These are phyloP conservation scores for Hoplias malabaricus DNA, from an alignment of 2,113 vertebrate species.

Conservation along the genomic window DNA sequence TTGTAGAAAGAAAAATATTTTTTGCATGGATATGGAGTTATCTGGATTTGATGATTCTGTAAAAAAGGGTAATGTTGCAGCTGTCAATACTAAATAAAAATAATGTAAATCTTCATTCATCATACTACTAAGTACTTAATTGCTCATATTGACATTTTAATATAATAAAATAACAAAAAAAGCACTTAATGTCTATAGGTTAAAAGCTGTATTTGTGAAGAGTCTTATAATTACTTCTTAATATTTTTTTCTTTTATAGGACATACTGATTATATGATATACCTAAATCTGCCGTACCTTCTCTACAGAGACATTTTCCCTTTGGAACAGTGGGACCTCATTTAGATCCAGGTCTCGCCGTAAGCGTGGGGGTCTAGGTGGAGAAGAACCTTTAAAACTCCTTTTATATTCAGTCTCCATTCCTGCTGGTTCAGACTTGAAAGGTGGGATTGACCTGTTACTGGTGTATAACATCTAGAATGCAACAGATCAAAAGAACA, in stretches of 20 bases:
- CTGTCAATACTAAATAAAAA: too few relatives aligned
- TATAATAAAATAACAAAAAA: not conserved
- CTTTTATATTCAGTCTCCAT: slow-evolving; percentile 75
- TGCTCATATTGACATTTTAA: not conserved
- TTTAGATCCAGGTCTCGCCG: slow-evolving; percentile 66
- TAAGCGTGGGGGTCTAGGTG: slow-evolving; percentile 64
- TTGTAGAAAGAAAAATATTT: too few relatives aligned
- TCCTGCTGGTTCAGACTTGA: slow-evolving; percentile 64
- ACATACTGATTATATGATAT: not conserved
- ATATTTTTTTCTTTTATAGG: not conserved
- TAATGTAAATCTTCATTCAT: too few relatives aligned
- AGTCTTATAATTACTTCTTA: not conserved
- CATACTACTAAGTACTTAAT: too few relatives aligned
- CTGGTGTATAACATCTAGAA: slow-evolving; percentile 69
- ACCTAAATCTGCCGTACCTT: slow-evolving; percentile 62
- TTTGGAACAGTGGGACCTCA: slow-evolving; percentile 48
- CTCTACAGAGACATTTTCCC: slow-evolving; percentile 55
- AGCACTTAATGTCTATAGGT: too few relatives aligned
- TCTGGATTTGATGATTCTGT: too few relatives aligned
- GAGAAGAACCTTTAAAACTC: slow-evolving; percentile 69
- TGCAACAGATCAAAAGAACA: not conserved
- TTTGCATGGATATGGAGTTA: too few relatives aligned
- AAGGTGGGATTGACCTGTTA: slow-evolving; percentile 63
- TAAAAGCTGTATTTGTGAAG: not conserved
- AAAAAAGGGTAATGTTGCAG: too few relatives aligned